These are phyloP conservation scores for Epinotia brunnichana DNA, from an alignment of 2,888 invertebrate species.

Conservation along the genomic window DNA sequence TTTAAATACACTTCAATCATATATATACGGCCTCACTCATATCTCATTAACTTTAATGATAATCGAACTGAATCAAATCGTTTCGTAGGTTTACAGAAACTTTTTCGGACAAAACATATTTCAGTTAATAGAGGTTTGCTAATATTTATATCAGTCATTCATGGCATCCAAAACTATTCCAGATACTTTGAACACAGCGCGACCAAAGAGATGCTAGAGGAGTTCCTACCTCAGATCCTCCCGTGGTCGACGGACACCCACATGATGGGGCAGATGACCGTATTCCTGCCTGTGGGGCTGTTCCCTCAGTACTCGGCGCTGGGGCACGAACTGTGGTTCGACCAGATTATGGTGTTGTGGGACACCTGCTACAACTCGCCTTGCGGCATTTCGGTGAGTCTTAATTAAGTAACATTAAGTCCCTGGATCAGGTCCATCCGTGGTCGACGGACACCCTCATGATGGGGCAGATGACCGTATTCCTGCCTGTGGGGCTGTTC, in stretches of 20 bases:
- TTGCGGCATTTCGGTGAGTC: constrained; percentile 82
- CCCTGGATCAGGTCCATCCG: not conserved
- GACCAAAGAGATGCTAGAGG: constrained; percentile 93
- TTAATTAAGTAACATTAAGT: not conserved
- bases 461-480: constrained; percentile 87
- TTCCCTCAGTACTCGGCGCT: constrained; percentile 84
- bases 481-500: constrained; percentile 89
- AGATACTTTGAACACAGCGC: constrained; percentile 89
- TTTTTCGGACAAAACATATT: no score
- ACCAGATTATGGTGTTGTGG: constrained; percentile 91
- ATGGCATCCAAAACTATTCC: constrained; percentile 47
- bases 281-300: constrained; percentile 90
- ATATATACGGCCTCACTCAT: no score
- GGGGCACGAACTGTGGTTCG: constrained; percentile 91
- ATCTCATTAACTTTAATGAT: no score
- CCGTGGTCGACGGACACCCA: constrained; percentile 86
- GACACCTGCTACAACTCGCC: constrained; percentile 89
- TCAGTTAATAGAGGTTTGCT: no score
- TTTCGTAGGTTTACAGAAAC: no score
- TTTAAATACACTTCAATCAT: no score
- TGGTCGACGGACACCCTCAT: constrained; percentile 67
- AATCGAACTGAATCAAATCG: no score
- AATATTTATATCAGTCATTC: not conserved
- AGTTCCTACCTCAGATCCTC: constrained; percentile 90
- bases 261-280: constrained; percentile 85